phyloP scores from a whole-genome alignment of 2,113 vertebrate species.

The Heteronetta atricapilla region DNA sequence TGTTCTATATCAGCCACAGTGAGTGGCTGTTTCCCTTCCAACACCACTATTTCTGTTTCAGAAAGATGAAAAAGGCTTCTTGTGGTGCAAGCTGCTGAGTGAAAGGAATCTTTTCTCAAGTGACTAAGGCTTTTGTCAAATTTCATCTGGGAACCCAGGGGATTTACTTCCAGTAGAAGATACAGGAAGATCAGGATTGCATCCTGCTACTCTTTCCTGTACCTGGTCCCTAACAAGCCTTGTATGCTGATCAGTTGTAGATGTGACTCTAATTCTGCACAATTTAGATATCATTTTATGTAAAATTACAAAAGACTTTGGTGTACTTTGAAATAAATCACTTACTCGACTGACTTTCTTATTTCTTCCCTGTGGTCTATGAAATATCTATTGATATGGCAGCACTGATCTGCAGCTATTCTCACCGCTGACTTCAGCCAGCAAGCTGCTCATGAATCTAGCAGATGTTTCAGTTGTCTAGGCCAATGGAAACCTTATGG shows the following conservation, averaged over 20 bases:
- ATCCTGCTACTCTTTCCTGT: not conserved
- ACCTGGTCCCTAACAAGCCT: not conserved
- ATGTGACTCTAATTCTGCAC: not conserved
- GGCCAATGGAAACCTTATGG: conserved; percentile 77
- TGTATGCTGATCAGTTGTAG: not conserved
- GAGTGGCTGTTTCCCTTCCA: not conserved
- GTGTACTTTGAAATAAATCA: conserved; percentile 44
- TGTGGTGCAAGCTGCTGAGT: not conserved
- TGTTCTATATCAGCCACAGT: not conserved
- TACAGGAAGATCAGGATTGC: not conserved
- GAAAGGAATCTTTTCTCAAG: not conserved
- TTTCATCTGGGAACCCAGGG: not conserved
- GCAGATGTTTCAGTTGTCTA: conserved; percentile 78
- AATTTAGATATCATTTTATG: conserved; percentile 7
- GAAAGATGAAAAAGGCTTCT: not conserved
- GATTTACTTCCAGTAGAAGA: not conserved
- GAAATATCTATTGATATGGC: conserved; percentile 68
- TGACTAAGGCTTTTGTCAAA: not conserved
- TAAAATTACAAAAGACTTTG: conserved; percentile 18
- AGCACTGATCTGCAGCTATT: conserved; percentile 54
- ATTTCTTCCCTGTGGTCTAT: conserved; percentile 7
- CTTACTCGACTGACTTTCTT: conserved; percentile 35
- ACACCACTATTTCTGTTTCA: not conserved
- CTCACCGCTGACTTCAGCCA: conserved; percentile 68
- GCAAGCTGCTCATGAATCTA: conserved; percentile 74